Evolutionary conservation across 35 echinoderm and acorn worm genomes (phyloP).

Genomic region (Antedon bifida): DNA sequence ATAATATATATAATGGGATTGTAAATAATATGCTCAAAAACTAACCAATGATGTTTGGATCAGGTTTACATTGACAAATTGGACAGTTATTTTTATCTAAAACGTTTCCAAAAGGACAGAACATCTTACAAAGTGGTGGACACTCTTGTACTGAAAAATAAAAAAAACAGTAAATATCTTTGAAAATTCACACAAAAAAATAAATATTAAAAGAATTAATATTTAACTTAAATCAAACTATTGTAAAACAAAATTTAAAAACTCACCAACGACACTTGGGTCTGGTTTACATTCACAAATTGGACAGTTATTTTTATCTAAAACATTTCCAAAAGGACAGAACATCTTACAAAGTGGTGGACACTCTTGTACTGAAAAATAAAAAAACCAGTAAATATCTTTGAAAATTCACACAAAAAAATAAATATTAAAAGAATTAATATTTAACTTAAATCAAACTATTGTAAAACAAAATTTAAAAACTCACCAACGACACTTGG

Average conservation of each 20-base stretch:
- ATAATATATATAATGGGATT: too few relatives aligned
- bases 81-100: slow-evolving; percentile 26
- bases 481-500: background rate
- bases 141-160: background rate
- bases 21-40: background rate
- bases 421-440: slow-evolving; percentile 20
- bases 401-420: background rate
- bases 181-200: background rate
- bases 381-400: background rate
- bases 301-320: slow-evolving; percentile 29
- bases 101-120: slow-evolving; percentile 22
- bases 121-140: slow-evolving; percentile 29
- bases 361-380: background rate
- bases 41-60: background rate
- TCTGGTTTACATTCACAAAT: slow-evolving; percentile 39
- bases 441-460: slow-evolving; percentile 4
- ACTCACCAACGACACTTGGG: background rate
- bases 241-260: background rate
- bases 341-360: slow-evolving; percentile 27
- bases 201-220: slow-evolving; percentile 23
- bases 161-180: background rate
- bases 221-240: background rate
- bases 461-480: background rate
- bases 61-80: slow-evolving; percentile 39
- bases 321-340: slow-evolving; percentile 24